Evolutionary conservation across 2,888 invertebrate species (phyloP).

Genomic region (Cataglyphis rosenhaueri): DNA sequence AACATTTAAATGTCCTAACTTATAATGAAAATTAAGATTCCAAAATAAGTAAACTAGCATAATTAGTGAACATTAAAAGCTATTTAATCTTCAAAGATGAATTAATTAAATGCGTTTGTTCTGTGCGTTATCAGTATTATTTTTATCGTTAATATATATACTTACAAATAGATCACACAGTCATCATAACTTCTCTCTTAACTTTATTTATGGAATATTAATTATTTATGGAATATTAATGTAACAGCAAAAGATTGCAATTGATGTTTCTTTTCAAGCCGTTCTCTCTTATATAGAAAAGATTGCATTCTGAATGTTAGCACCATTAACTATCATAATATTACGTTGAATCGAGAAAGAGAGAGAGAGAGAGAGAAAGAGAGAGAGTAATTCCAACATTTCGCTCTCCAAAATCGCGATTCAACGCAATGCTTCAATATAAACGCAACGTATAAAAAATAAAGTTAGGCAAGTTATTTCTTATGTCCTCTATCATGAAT

Average conservation of each 20-base stretch:
- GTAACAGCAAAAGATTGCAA: slow-evolving; percentile 40
- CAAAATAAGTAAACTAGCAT: slow-evolving; percentile 66
- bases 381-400: slow-evolving; percentile 31
- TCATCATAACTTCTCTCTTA: slow-evolving; percentile 24
- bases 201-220: slow-evolving; percentile 49
- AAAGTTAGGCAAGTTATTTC: slow-evolving; percentile 69
- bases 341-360: slow-evolving; percentile 22
- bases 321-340: slow-evolving; percentile 67
- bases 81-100: slow-evolving; percentile 12
- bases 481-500: slow-evolving; percentile 54
- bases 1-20: no score
- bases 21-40: no score
- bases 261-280: slow-evolving; percentile 1
- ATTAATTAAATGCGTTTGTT: slow-evolving; percentile 20
- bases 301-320: slow-evolving; percentile 64
- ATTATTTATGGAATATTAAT: slow-evolving; percentile 48
- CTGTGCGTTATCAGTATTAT: slow-evolving; percentile 42
- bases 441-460: slow-evolving; percentile 76
- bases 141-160: slow-evolving; percentile 37
- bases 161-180: slow-evolving; percentile 14
- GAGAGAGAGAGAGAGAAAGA: slow-evolving; percentile 12
- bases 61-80: slow-evolving; percentile 72
- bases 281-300: slow-evolving; percentile 40
- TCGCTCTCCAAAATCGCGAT: slow-evolving; percentile 48
- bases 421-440: slow-evolving; percentile 51